These are phyloP conservation scores for Apamea sordens DNA, from an alignment of 2,888 invertebrate species.

Conservation along the genomic window DNA sequence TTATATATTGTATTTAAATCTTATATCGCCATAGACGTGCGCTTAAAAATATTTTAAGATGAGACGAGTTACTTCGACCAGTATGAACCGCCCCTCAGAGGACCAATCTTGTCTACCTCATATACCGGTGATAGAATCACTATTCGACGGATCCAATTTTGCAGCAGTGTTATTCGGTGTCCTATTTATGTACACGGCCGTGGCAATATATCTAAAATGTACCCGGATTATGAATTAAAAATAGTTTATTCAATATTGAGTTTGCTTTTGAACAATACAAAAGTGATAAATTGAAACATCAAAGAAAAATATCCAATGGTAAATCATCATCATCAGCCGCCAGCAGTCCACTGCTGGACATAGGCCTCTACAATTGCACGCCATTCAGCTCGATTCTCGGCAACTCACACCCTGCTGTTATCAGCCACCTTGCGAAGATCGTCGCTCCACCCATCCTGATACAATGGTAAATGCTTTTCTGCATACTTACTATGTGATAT, in stretches of 20 bases:
- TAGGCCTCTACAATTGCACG: too few species aligned
- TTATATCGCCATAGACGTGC: slow-evolving; percentile 17
- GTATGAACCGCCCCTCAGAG: background rate
- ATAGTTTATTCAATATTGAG: background rate
- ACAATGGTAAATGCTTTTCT: background rate
- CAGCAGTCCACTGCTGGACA: too few species aligned
- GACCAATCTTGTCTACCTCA: slow-evolving; percentile 7
- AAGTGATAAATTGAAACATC: background rate
- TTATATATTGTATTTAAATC: slow-evolving; percentile 44
- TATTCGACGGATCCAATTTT: slow-evolving; percentile 24
- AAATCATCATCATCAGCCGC: too few species aligned
- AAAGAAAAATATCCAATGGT: background rate
- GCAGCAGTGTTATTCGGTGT: slow-evolving; percentile 22
- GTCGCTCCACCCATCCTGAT: too few species aligned
- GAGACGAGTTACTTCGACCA: background rate
- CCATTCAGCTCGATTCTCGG: too few species aligned
- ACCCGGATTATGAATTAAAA: slow-evolving; percentile 30
- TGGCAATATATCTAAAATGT: slow-evolving; percentile 16
- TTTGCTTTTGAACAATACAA: background rate
- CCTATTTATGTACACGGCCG: slow-evolving; percentile 33
- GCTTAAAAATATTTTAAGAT: background rate
- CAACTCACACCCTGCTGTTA: too few species aligned
- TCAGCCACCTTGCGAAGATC: too few species aligned
- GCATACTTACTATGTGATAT: background rate
- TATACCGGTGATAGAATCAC: slow-evolving; percentile 9